Evolutionary conservation across 92 coral and sea anemone species (phyloP), one percentile per base, ranked within the genome.

Genomic region (Heteractis magnifica): DNA sequence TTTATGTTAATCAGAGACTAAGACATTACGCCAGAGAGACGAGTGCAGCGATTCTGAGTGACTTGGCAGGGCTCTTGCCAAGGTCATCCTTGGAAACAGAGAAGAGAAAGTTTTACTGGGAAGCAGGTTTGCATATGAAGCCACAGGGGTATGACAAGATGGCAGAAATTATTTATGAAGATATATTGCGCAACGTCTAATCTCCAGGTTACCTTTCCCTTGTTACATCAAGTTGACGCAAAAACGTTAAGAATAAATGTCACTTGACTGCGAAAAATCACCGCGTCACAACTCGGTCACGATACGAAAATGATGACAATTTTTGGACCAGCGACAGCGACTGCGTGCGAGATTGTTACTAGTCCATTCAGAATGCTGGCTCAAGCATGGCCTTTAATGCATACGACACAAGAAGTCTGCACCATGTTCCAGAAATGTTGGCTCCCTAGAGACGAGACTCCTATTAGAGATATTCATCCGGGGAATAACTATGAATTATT

Each of bases 81-180:
- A 86, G 97, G 56, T 91, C 90, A 64, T 84, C 93, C 75, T 23
- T 89, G 13, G 84, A 76, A 49, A 86, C 71, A 58, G 92, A 90
- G 23, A 90, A 94, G 51, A 86, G 93, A 21, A 85, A 81, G 10
- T 86, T 84, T 55, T 86, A 87, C 83, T 95, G 98, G 98, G 98
- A 95, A 56, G 68, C 84, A 5, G 98, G 98, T 20, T 82, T 95
- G 20, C 98, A 95, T 65, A 82, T 95, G 89, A 93, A 86, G 19
- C 94, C 95, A 5, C 92, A 87, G 34, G 98, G 98, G 7, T 95
- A 95, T 84, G 98, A 95, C 76, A 86, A 88, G 20, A 85, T 95
- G 94, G 95, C 98, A 5, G 98, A 91, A 84, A 83, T 95, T 9
- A 86, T 95, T 50, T 95, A 94, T 59, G 83, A 90, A 73, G 98